Evolutionary conservation across 2,113 vertebrate genomes (phyloP).

Genomic region (Callocephalon fimbriatum): DNA sequence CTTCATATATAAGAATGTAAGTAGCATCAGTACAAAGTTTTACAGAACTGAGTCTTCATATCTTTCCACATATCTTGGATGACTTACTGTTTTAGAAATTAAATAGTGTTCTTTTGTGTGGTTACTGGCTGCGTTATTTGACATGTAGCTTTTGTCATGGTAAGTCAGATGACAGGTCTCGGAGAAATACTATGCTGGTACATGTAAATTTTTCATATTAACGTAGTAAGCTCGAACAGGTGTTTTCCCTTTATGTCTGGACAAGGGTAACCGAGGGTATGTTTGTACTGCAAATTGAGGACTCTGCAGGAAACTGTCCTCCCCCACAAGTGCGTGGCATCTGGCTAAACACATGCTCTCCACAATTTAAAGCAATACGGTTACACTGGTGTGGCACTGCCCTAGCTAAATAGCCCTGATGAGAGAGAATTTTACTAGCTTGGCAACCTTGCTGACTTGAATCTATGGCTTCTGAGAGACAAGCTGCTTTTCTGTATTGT

Average conservation of each 20-base stretch:
- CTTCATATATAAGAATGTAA: neutral
- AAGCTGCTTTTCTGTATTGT: neutral
- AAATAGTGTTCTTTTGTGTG: neutral
- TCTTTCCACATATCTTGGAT: neutral
- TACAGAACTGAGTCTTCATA: neutral
- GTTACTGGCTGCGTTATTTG: neutral
- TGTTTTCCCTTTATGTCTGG: neutral
- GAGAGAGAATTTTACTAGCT: neutral
- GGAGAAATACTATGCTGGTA: neutral
- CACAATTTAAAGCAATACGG: neutral
- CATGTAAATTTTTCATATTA: neutral
- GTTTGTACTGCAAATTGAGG: constrained; percentile 28
- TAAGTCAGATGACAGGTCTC: neutral
- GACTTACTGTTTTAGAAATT: neutral
- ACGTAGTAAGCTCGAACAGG: accelerated
- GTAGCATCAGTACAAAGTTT: neutral
- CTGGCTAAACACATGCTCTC: constrained; percentile 4
- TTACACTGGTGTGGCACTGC: neutral
- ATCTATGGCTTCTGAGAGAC: neutral
- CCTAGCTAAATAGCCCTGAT: neutral
- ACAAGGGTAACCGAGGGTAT: neutral
- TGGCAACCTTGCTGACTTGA: neutral
- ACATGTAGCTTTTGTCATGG: neutral
- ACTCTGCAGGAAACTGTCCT: constrained; percentile 15
- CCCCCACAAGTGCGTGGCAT: neutral